Base-by-base conservation (phyloP, 2,888 invertebrate genomes). In the Hydriomena furcata region DNA sequence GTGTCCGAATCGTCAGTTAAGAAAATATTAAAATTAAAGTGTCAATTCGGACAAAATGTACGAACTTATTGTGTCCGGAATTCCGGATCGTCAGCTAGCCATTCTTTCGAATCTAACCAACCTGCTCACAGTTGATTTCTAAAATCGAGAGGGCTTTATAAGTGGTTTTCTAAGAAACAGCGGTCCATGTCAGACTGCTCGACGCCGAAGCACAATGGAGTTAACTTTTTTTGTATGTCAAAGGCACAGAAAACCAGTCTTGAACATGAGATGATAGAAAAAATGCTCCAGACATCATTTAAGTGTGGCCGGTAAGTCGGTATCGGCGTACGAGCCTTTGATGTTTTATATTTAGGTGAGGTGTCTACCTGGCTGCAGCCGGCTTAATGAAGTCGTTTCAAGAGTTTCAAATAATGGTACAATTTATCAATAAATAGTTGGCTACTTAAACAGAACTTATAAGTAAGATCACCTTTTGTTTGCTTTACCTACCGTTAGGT, bases 181-280 rank as follows among this genome's bases (percentile, higher is more conserved):
- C 76, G 75, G 75, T 64, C 60, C 69, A 73, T 56, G 67, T 76
- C 87, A 89, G 89, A 89, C 89, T 74, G 89, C 87, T 76, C 85
- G 89, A 78, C 89, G 89, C 88, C 82, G 66, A 62, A 72, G 66
- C 73, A 88, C 87, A 88, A 88, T 84, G 73, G 84, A 64, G 65
- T 70, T 73, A 65, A 66, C 71, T 74, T 86, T 86, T 78, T 73
- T 86, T 77, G 71, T 68, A 68, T 60, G 53, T 71, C 61, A 65
- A 71, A 77, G 73, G 76, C 73, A 71, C 73, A 68, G 71, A 73
- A 68, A 73, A 81, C 79, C 70, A 76, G 76, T 75, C 77, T 76
- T 73, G 71, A 67, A 68, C 75, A 69, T 71, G 68, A 76, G 76
- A 68, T 68, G 68, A 66, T 73, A 78, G 73, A 80, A 82, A 85